Percentiles rank a stretch among this genome's conserved stretches.
phyloP scores from a whole-genome alignment of 2,888 invertebrate genomes.

The Brenthis hecate region DNA sequence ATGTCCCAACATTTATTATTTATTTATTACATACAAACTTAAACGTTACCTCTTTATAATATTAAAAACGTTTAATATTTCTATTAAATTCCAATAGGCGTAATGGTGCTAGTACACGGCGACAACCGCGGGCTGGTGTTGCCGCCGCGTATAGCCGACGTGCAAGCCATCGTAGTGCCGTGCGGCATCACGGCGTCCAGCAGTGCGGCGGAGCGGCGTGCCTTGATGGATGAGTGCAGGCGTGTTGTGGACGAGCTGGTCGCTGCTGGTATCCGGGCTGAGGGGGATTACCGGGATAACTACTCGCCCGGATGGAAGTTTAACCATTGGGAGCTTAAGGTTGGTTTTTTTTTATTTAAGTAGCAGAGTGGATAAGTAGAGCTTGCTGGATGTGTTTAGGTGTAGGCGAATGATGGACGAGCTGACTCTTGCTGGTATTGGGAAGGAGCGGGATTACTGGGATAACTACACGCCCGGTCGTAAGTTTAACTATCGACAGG shows the following conservation, averaged over 20 bases:
- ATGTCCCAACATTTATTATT: too few relatives aligned
- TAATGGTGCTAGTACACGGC: constrained; percentile 96
- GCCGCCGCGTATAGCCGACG: constrained; percentile 94
- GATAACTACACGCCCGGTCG: constrained; percentile 99
- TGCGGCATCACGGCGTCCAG: constrained; percentile 96
- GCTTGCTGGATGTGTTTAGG: constrained; percentile 84
- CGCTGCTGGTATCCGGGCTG: constrained; percentile 86
- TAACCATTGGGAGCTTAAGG: constrained; percentile 98
- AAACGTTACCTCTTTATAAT: too few relatives aligned
- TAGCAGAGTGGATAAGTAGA: constrained; percentile 70
- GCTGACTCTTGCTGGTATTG: constrained; percentile 84
- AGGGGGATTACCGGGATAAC: constrained; percentile 95
- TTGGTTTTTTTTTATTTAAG: constrained; percentile 47
- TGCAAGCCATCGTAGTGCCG: constrained; percentile 95
- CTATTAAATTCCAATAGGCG: constrained; percentile 74
- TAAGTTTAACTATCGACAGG: constrained; percentile 97
- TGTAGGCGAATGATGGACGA: constrained; percentile 85
- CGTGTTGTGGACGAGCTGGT: constrained; percentile 85
- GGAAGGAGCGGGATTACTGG: constrained; percentile 92
- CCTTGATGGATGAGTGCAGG: constrained; percentile 87
- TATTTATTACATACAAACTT: too few relatives aligned
- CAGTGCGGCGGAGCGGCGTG: constrained; percentile 86
- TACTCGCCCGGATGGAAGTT: constrained; percentile 99
- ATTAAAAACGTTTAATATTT: too few relatives aligned
- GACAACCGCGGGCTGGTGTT: constrained; percentile 98